A percentile compares a stretch with the other conserved stretches of the same genome.
Conservation (phyloP, 2,888 invertebrate genomes). For the Ichneumoninae sp. region DNA sequence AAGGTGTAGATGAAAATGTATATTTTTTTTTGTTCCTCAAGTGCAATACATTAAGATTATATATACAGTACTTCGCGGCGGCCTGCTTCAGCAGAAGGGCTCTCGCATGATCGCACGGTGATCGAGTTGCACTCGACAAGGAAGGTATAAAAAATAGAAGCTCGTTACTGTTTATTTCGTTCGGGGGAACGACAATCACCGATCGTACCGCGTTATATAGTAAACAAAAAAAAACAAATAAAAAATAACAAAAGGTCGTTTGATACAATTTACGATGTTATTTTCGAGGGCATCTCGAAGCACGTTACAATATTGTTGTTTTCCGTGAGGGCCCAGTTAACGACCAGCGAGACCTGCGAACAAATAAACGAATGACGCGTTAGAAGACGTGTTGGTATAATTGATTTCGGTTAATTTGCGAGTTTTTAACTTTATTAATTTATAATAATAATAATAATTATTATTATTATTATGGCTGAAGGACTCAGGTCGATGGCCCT, state of each 20-base stretch:
- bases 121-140: not conserved
- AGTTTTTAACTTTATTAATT: not conserved
- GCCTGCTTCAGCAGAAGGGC: not conserved
- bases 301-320: constrained; percentile 86
- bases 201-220: not conserved
- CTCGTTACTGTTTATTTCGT: constrained; percentile 40
- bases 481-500: not conserved
- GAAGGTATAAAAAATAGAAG: constrained; percentile 45
- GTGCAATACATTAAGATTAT: constrained; percentile 18
- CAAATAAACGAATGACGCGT: constrained; percentile 63
- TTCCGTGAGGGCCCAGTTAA: constrained; percentile 88
- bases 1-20: not conserved
- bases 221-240: not conserved
- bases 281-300: constrained; percentile 90
- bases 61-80: constrained; percentile 3
- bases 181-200: constrained; percentile 20
- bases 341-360: constrained; percentile 86
- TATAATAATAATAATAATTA: too few species aligned
- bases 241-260: not conserved
- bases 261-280: constrained; percentile 46
- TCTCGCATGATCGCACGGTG: not conserved
- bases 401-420: not conserved
- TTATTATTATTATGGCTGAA: too few species aligned
- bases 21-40: not conserved
- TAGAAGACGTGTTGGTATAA: constrained; percentile 19